These are phyloP conservation scores for Smittia aterrima DNA, from an alignment of 2,888 invertebrate species.

Conservation along the genomic window DNA sequence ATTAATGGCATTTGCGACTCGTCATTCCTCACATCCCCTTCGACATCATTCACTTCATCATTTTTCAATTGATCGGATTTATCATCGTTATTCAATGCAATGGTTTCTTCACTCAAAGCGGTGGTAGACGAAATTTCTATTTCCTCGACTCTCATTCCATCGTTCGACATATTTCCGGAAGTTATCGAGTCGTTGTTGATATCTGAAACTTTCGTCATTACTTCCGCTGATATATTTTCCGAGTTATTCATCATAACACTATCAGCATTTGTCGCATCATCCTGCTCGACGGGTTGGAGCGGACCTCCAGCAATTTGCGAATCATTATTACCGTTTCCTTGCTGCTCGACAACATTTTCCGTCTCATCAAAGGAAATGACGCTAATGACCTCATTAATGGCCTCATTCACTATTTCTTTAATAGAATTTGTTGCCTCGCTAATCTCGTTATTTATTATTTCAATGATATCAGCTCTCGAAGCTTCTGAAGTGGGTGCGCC, in stretches of 20 bases:
- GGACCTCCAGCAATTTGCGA: neutral
- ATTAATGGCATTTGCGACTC: conserved; percentile 34
- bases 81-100: conserved; percentile 23
- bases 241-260: conserved; percentile 27
- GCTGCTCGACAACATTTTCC: neutral
- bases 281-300: neutral
- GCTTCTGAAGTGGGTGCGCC: neutral
- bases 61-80: conserved; percentile 29
- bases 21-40: conserved; percentile 2
- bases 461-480: neutral
- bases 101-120: neutral
- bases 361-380: conserved; percentile 28
- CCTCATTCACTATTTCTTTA: conserved; percentile 32
- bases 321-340: neutral
- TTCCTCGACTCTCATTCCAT: conserved; percentile 5
- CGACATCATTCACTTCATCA: conserved; percentile 14
- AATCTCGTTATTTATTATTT: neutral
- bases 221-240: neutral
- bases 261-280: conserved; percentile 8
- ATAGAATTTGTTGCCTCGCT: conserved; percentile 9
- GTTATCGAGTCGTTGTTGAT: conserved; percentile 21
- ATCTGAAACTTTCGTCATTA: conserved; percentile 29
- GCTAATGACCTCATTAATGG: conserved; percentile 32
- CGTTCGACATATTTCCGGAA: conserved; percentile 20
- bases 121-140: neutral